Evolutionary conservation across 1,140 invertebrate species (phyloP).

Genomic region (Drosophila auraria): DNA sequence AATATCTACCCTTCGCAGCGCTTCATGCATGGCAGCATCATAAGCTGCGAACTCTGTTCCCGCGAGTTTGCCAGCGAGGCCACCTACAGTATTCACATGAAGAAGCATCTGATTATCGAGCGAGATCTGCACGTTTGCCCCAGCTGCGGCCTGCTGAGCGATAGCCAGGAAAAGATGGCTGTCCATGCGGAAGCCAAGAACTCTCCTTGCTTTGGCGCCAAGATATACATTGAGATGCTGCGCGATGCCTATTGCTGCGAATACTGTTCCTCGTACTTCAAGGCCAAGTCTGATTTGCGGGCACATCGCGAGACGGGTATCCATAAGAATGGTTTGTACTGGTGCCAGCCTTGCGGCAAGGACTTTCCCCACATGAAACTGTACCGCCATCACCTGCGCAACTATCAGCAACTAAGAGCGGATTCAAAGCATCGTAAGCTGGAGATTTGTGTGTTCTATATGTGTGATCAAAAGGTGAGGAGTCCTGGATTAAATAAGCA

Average conservation of each 20-base stretch:
- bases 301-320: slow-evolving; percentile 62
- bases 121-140: slow-evolving; percentile 57
- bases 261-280: slow-evolving; percentile 69
- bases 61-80: slow-evolving; percentile 64
- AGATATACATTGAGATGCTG: slow-evolving; percentile 46
- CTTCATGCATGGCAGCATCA: slow-evolving; percentile 47
- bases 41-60: slow-evolving; percentile 69
- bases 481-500: too few species aligned
- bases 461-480: slow-evolving; percentile 69
- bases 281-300: slow-evolving; percentile 47
- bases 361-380: slow-evolving; percentile 63
- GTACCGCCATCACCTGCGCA: slow-evolving; percentile 70
- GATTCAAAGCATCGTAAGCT: slow-evolving; percentile 49
- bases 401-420: slow-evolving; percentile 54
- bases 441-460: slow-evolving; percentile 62
- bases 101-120: slow-evolving; percentile 68
- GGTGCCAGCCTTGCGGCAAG: slow-evolving; percentile 65
- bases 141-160: slow-evolving; percentile 64
- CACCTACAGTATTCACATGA: slow-evolving; percentile 66
- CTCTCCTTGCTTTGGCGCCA: slow-evolving; percentile 37
- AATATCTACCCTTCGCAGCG: slow-evolving; percentile 26
- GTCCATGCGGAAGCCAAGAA: slow-evolving; percentile 27
- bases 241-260: slow-evolving; percentile 69
- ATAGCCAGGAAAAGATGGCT: slow-evolving; percentile 39
- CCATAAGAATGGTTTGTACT: slow-evolving; percentile 60